phyloP scores from a whole-genome alignment of 2,888 invertebrate genomes.

The Ceraclea dissimilis region DNA sequence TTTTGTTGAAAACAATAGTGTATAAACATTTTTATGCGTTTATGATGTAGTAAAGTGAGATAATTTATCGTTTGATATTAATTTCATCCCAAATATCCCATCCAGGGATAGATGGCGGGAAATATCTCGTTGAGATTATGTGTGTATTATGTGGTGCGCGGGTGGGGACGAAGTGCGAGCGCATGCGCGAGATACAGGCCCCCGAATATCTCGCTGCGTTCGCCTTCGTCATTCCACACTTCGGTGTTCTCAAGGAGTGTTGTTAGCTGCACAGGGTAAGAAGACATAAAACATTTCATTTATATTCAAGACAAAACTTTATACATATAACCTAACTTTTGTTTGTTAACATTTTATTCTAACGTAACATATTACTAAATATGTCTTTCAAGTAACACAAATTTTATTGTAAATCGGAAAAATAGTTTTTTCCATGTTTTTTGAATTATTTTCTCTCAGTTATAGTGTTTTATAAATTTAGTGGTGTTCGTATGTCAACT shows the following conservation, averaged over 20 bases:
- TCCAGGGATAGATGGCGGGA: conserved; percentile 9
- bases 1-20: too few relatives aligned
- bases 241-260: conserved; percentile 50
- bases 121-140: conserved; percentile 19
- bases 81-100: not conserved
- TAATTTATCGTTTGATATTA: not conserved
- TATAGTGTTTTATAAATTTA: too few relatives aligned
- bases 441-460: too few relatives aligned
- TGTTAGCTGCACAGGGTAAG: conserved; percentile 50
- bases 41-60: not conserved
- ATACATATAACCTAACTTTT: too few relatives aligned
- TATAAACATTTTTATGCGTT: too few relatives aligned
- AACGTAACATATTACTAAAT: too few relatives aligned
- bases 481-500: too few relatives aligned
- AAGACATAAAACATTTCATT: conserved; percentile 32
- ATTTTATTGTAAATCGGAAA: too few relatives aligned
- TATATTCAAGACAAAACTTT: not conserved
- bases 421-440: too few relatives aligned
- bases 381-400: too few relatives aligned
- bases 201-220: conserved; percentile 36
- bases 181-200: conserved; percentile 27
- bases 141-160: conserved; percentile 37
- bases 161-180: conserved; percentile 14
- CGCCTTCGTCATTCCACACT: conserved; percentile 49
- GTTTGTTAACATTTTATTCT: too few relatives aligned